Evolutionary conservation across 1,140 invertebrate species (phyloP).

Genomic region (Carcinoscorpius rotundicauda): DNA sequence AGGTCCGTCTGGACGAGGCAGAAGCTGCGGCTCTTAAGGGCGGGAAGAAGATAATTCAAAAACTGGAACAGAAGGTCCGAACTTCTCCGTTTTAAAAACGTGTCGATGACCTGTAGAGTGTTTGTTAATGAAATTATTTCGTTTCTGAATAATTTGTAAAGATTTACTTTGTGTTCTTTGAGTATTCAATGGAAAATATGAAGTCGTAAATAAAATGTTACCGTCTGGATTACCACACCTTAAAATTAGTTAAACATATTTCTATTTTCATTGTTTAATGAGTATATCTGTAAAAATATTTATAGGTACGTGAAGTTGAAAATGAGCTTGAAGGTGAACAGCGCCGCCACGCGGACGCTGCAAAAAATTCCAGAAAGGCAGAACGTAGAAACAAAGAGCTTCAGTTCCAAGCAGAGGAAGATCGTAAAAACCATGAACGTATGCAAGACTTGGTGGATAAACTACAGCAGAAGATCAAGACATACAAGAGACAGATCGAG

Average conservation of each 20-base stretch:
- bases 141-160: too few relatives aligned
- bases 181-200: too few relatives aligned
- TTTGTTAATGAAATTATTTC: too few relatives aligned
- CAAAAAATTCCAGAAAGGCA: constrained; percentile 42
- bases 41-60: constrained; percentile 66
- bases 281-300: neutral
- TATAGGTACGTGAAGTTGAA: constrained; percentile 65
- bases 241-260: too few relatives aligned
- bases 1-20: constrained; percentile 49
- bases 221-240: too few relatives aligned
- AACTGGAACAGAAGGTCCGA: constrained; percentile 37
- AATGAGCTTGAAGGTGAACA: constrained; percentile 96
- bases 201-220: too few relatives aligned
- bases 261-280: too few relatives aligned
- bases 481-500: constrained; percentile 51
- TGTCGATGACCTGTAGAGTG: too few relatives aligned
- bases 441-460: constrained; percentile 47
- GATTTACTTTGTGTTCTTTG: too few relatives aligned
- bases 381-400: constrained; percentile 45
- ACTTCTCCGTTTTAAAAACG: too few relatives aligned
- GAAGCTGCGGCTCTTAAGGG: constrained; percentile 76
- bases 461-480: constrained; percentile 48
- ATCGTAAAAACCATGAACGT: constrained; percentile 41
- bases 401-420: constrained; percentile 43
- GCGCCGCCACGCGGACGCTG: constrained; percentile 87